phyloP scores from a whole-genome alignment of 2,113 vertebrate species.

The Chloropsis hardwickii region DNA sequence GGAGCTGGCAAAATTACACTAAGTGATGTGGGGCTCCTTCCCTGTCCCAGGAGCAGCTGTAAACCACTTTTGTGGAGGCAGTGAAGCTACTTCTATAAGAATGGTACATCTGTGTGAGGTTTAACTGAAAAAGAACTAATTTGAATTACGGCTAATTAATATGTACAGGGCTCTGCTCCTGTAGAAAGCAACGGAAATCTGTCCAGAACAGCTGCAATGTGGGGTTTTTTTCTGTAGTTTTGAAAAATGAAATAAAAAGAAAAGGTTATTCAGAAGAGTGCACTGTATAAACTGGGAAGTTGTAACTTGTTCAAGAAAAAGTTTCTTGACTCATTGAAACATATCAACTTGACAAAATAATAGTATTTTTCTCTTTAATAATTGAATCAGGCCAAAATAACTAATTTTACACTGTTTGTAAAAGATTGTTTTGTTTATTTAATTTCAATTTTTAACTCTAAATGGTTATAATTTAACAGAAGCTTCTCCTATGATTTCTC shows the following conservation, averaged over 20 bases:
- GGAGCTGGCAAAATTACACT: rapidly evolving
- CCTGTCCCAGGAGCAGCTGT: not conserved
- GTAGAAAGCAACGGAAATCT: not conserved
- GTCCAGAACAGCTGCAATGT: not conserved
- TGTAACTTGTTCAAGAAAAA: not conserved
- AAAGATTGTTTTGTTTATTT: not conserved
- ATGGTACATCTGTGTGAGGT: not conserved
- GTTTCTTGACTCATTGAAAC: not conserved
- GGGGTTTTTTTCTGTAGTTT: not conserved
- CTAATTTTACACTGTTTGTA: not conserved
- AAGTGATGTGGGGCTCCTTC: not conserved
- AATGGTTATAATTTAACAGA: not conserved
- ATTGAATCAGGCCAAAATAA: not conserved
- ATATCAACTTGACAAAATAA: not conserved
- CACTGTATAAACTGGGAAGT: not conserved
- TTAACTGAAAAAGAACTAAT: not conserved
- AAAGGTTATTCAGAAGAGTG: not conserved
- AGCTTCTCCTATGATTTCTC: not conserved
- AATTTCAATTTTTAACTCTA: not conserved
- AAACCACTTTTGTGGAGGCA: not conserved
- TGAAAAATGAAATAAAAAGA: not conserved
- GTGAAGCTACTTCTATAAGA: not conserved
- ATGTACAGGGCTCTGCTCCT: not conserved
- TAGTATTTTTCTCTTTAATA: not conserved
- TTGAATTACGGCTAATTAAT: not conserved